Base-by-base conservation (phyloP, 2,113 vertebrate species). In the Lamprologus sp. region DNA sequence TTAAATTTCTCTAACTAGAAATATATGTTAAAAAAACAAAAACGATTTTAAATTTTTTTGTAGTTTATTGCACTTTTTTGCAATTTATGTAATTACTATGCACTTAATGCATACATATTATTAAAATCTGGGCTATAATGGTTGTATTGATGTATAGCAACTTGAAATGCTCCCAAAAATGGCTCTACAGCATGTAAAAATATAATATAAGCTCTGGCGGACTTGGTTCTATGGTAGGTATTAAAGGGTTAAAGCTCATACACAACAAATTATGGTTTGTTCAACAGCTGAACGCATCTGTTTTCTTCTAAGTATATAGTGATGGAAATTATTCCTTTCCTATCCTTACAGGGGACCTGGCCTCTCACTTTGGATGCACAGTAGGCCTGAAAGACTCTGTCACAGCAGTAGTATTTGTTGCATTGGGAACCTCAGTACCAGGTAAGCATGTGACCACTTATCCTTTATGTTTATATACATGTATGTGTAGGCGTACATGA, bases 341-440 rank as follows among this genome's bases (percentile, higher is more conserved):
- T 79, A 1, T 82, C 3, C 12, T 84, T 82, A 2, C 88, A 96
- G 99, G 99, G 0, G 99, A 99, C 92, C 96, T 99, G 93, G 99
- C 99, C 1, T 99, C 96, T 77, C 98, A 99, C 89, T 99, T 99
- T 2, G 99, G 99, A 94, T 99, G 99, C 96, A 99, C 98, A 87
- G 97, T 99, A 1, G 98, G 98, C 84, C 91, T 99, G 90, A 99
- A 99, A 91, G 99, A 99, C 96, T 99, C 99, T 0, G 98, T 99
- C 92, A 99, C 99, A 0, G 99, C 99, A 0, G 98, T 99, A 0
- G 98, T 99, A 58, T 99, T 99, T 9, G 99, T 99, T 0, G 99
- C 99, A 0, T 89, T 99, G 68, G 99, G 99, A 88, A 99, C 99
- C 0, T 99, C 98, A 0, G 98, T 99, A 81, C 99, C 99, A 96